These are phyloP conservation scores for Penaeus monodon DNA, from an alignment of 2,888 invertebrate species.

Conservation along the genomic window DNA sequence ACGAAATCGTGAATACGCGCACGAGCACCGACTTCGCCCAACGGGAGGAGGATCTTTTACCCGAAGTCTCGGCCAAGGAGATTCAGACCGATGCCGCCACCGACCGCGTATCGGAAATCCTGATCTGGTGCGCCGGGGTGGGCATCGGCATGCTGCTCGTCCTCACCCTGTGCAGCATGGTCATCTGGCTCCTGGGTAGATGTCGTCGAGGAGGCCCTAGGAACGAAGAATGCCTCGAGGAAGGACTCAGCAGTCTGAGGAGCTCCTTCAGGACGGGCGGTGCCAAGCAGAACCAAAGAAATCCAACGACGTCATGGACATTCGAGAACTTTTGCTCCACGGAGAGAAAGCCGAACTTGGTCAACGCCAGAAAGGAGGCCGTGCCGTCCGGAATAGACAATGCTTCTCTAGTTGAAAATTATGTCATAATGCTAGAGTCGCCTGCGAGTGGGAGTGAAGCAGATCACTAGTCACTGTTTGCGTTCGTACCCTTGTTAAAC, in stretches of 20 bases:
- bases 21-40: not conserved
- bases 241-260: conserved; percentile 9
- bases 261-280: conserved; percentile 29
- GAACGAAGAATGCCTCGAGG: conserved; percentile 13
- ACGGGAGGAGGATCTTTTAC: not conserved
- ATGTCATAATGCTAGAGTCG: conserved; percentile 42
- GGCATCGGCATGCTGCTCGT: conserved; percentile 39
- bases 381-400: conserved; percentile 34
- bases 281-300: conserved; percentile 26
- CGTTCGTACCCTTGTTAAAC: not conserved
- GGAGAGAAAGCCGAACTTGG: conserved; percentile 17
- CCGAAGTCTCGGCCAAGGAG: conserved; percentile 29
- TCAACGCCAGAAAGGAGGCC: not conserved
- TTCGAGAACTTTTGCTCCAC: conserved; percentile 45
- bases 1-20: too few relatives aligned
- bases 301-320: conserved; percentile 47
- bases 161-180: conserved; percentile 45
- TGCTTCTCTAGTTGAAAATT: conserved; percentile 48
- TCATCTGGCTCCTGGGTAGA: conserved; percentile 36
- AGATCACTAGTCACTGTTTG: conserved; percentile 43
- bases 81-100: not conserved
- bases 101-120: conserved; percentile 28
- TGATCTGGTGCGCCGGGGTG: conserved; percentile 52
- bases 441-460: conserved; percentile 22
- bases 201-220: conserved; percentile 38